Percentiles rank a stretch among this genome's conserved stretches.
phyloP scores from a whole-genome alignment of 2,888 invertebrate species.

The Calliphora vomitoria region DNA sequence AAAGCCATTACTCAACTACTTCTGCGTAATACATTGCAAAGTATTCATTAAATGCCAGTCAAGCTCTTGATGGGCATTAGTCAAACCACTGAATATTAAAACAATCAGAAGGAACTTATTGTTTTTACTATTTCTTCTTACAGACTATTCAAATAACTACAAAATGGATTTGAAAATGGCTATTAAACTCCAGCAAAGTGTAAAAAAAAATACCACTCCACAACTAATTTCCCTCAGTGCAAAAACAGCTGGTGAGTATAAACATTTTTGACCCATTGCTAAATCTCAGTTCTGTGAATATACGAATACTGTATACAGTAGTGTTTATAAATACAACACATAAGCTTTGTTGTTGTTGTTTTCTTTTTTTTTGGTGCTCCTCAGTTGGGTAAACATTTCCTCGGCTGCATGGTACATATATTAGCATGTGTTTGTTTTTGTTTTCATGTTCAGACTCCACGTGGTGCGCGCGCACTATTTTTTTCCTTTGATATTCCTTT shows the following conservation, averaged over 20 bases:
- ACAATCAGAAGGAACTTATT: no score
- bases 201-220: not conserved
- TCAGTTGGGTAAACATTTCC: slow-evolving; percentile 65
- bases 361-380: slow-evolving; percentile 48
- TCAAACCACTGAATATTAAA: no score
- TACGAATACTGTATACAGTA: slow-evolving; percentile 4
- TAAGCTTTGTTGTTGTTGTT: slow-evolving; percentile 16
- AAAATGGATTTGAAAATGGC: no score
- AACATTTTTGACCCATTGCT: slow-evolving; percentile 71
- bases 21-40: no score
- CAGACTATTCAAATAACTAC: no score
- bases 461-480: slow-evolving; percentile 84
- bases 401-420: slow-evolving; percentile 33
- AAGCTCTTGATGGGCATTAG: no score
- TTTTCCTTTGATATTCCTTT: slow-evolving; percentile 59
- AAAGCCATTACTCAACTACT: no score
- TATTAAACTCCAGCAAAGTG: no score
- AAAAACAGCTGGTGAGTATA: slow-evolving; percentile 62
- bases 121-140: no score
- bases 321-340: slow-evolving; percentile 44
- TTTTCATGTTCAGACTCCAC: slow-evolving; percentile 79
- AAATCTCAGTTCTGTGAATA: slow-evolving; percentile 57
- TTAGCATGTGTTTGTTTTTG: slow-evolving; percentile 68
- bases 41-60: no score
- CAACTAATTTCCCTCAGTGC: slow-evolving; percentile 50